Percentiles rank a stretch among this genome's conserved stretches.
Evolutionary conservation across 2,113 vertebrate genomes (phyloP).

Genomic region (Paralichthys olivaceus): DNA sequence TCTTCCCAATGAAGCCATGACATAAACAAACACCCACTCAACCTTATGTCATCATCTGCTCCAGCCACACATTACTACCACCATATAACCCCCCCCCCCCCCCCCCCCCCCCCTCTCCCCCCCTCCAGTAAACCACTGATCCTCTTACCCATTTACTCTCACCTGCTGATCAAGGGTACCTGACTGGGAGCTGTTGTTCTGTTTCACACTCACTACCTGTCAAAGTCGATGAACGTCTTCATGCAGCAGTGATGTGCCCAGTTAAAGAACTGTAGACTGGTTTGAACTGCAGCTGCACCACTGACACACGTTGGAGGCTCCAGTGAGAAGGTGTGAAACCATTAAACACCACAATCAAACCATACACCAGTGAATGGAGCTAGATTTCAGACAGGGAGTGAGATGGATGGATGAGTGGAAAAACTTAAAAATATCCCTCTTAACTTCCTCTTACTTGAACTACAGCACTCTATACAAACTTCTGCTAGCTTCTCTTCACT

Average conservation of each 20-base stretch:
- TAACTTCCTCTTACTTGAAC: neutral
- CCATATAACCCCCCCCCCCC: neutral
- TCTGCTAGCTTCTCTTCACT: neutral
- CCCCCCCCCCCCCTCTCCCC: neutral
- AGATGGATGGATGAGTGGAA: neutral
- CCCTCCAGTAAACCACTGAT: conserved; percentile 28
- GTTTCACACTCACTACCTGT: neutral
- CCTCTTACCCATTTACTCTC: conserved; percentile 44
- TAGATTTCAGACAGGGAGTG: neutral
- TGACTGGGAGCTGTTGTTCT: neutral
- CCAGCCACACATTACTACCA: neutral
- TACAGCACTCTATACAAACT: neutral
- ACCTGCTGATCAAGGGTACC: conserved; percentile 19
- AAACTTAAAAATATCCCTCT: neutral
- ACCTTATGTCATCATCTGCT: neutral
- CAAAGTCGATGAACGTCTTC: conserved; percentile 21
- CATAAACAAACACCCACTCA: conserved; percentile 8
- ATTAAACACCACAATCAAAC: neutral
- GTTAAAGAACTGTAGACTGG: neutral
- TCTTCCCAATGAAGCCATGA: neutral
- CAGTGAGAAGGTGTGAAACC: neutral
- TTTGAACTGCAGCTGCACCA: neutral
- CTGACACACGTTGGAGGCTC: neutral
- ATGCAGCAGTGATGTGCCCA: conserved; percentile 1
- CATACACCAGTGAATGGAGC: neutral